Base-by-base conservation (phyloP, 2,888 invertebrate species). In the Cephus rjabovi region DNA sequence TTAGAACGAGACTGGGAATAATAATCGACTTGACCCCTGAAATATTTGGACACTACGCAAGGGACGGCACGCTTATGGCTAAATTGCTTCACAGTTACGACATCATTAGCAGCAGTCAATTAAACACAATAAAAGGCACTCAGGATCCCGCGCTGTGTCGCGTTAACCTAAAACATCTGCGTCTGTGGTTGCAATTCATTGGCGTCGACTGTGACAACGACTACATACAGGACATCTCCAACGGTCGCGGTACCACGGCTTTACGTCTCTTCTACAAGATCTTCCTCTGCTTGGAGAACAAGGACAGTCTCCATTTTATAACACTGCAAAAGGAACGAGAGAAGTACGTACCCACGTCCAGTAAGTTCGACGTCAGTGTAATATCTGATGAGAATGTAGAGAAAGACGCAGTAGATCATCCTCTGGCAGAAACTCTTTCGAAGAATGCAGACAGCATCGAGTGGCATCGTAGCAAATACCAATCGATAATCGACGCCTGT, bases 241-340 rank as follows among this genome's bases (percentile, higher is more conserved):
- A 92, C 77, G 93, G 93, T 1, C 92, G 91, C 79, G 93, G 93
- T 4, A 92, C 93, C 12, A 89, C 93, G 0, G 90, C 94, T 11
- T 89, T 94, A 6, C 92, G 93, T 40, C 85, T 95, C 1, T 94
- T 95, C 87, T 95, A 95, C 88, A 93, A 94, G 88, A 88, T 95
- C 6, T 95, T 94, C 86, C 90, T 95, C 12, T 92, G 93, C 81
- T 90, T 95, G 75, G 94, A 95, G 83, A 93, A 93, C 86, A 94
- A 93, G 87, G 93, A 94, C 84, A 92, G 93, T 74, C 91, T 93
- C 23, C 91, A 93, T 85, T 94, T 94, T 83, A 92, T 94, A 35
- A 93, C 93, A 81, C 88, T 91, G 77, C 93, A 93, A 84, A 92
- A 85, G 69, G 86, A 87, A 75, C 83, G 87, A 4, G 88, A 88